Percentiles rank a stretch among this genome's conserved stretches.
Evolutionary conservation across 2,113 vertebrate genomes (phyloP).

Genomic region (Misgurnus mizolepis): DNA sequence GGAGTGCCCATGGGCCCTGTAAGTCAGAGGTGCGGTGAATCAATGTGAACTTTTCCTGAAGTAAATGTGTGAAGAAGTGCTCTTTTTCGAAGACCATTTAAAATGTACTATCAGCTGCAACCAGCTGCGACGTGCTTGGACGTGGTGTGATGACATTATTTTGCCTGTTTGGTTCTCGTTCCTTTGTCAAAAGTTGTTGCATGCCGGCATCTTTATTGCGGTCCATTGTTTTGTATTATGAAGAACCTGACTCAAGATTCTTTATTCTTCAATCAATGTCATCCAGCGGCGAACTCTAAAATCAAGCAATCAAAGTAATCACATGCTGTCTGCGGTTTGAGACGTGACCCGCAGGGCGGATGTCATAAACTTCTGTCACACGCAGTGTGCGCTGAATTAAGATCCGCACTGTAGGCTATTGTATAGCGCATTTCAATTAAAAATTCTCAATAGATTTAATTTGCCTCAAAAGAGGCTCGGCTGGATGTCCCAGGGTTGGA

Average conservation of each 20-base stretch:
- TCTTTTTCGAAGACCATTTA: background rate
- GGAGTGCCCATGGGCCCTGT: conserved; percentile 15
- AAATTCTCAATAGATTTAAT: conserved; percentile 9
- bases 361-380: conserved; percentile 34
- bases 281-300: conserved; percentile 18
- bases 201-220: background rate
- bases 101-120: background rate
- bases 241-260: background rate
- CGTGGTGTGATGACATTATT: background rate
- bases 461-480: conserved; percentile 2
- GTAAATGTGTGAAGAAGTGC: background rate
- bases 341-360: conserved; percentile 13
- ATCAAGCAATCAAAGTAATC: conserved; percentile 33
- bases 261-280: conserved; percentile 40
- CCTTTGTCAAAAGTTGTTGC: background rate
- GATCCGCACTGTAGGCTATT: background rate
- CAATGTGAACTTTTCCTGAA: conserved; percentile 8
- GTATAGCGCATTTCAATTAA: conserved; percentile 2
- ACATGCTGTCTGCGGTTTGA: conserved; percentile 8
- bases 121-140: background rate
- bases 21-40: conserved; percentile 28
- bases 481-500: conserved; percentile 5
- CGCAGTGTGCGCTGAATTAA: conserved; percentile 16
- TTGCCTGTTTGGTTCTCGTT: background rate
- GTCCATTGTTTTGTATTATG: conserved; percentile 14